Evolutionary conservation across 2,888 invertebrate species (phyloP).

Genomic region (Cantharis flavilabris): DNA sequence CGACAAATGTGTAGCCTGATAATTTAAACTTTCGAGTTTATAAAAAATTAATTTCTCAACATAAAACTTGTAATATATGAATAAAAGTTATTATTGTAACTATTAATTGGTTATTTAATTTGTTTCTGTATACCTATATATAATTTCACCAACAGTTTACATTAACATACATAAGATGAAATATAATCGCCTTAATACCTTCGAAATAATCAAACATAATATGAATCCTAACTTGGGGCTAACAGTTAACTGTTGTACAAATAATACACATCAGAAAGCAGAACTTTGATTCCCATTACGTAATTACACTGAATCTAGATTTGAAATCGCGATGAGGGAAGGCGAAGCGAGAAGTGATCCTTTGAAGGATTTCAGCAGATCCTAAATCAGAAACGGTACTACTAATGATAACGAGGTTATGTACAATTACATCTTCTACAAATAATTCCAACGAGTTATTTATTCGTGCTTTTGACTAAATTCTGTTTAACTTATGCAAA

Average conservation of each 20-base stretch:
- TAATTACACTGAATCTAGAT: conserved; percentile 53
- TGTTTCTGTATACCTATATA: neutral
- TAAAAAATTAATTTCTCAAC: neutral
- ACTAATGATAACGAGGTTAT: conserved; percentile 57
- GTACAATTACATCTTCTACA: conserved; percentile 53
- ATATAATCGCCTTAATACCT: conserved; percentile 28
- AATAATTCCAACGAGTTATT: conserved; percentile 29
- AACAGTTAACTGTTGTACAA: conserved; percentile 50
- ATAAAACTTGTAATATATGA: neutral
- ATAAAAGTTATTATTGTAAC: neutral
- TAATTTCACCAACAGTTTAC: conserved; percentile 28
- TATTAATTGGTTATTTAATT: neutral
- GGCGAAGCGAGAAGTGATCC: conserved; percentile 44
- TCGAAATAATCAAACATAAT: conserved; percentile 29
- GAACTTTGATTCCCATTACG: conserved; percentile 58
- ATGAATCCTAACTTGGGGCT: conserved; percentile 30
- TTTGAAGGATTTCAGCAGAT: conserved; percentile 46
- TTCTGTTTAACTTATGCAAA: conserved; percentile 13
- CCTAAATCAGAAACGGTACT: conserved; percentile 51
- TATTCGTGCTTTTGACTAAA: conserved; percentile 18
- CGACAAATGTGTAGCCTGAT: neutral
- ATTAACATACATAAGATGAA: conserved; percentile 18
- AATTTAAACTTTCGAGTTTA: neutral
- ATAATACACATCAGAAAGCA: conserved; percentile 52
- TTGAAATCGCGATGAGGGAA: conserved; percentile 44